Base-by-base conservation (phyloP, 2,888 invertebrate species). In the Melanchra persicariae region DNA sequence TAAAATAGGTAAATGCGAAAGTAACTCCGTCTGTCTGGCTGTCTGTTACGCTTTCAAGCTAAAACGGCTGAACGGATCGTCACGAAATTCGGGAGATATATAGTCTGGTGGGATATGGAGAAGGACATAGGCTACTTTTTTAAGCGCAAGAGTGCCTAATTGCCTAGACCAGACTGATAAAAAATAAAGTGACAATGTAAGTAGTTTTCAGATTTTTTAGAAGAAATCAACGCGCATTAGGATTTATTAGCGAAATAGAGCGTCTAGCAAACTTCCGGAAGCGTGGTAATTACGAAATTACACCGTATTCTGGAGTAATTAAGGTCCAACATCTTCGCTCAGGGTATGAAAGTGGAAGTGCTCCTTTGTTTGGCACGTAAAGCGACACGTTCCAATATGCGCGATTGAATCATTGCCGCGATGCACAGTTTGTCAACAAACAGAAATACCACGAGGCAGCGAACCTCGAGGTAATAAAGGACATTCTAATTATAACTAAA, bases 401-500 rank as follows among this genome's bases (percentile, higher is more conserved):
- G 66, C 71, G 81, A 86, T 87, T 86, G 87, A 89, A 85, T 88
- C 88, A 88, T 85, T 84, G 84, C 81, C 54, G 74, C 81, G 66
- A 79, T 76, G 77, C 67, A 64, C 63, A 84, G 87, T 89, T 88
- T 89, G 87, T 89, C 89, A 89, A 89, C 86, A 89, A 73, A 69
- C 88, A 61, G 86, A 87, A 89, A 89, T 89, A 89, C 74, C 84
- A 70, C 74, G 80, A 70, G 73, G 79, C 70, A 62, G 72, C 80
- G 61, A 69, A 66, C 60, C 60, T 67, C 51, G 34, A 60, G 65
- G 66, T 64, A 75, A 63, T 81, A 70, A 61, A 77, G 62, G 55
- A 52, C 62, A 58, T 66, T 70, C 81, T 84, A 84, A 80, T 83
- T 79, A 82, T 83, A 84, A 76, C 66, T 68, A 77, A 78, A 81